phyloP scores from a whole-genome alignment of 2,113 vertebrate genomes.

The Xiphophorus couchianus region DNA sequence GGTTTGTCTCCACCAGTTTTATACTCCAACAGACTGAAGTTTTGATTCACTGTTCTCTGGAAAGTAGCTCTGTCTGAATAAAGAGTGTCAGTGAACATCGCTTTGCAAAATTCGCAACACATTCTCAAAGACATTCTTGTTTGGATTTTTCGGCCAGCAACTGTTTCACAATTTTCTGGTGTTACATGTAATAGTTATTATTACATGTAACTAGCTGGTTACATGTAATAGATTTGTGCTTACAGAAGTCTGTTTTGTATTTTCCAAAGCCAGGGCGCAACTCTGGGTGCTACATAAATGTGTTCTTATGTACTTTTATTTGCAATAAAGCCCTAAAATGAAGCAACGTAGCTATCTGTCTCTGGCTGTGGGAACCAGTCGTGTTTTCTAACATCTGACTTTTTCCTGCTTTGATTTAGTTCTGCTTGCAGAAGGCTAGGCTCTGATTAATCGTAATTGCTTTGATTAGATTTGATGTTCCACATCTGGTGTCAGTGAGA shows the following conservation, averaged over 20 bases:
- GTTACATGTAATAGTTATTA: neutral
- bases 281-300: too few relatives aligned
- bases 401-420: too few relatives aligned
- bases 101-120: neutral
- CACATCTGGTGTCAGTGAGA: conserved; percentile 13
- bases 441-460: neutral
- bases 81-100: neutral
- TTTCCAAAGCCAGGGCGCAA: neutral
- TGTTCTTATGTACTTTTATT: neutral
- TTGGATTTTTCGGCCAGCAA: neutral
- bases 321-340: neutral
- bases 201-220: neutral
- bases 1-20: too few relatives aligned
- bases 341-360: neutral
- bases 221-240: neutral
- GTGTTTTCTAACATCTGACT: too few relatives aligned
- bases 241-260: neutral
- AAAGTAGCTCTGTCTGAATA: neutral
- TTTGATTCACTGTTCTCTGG: neutral
- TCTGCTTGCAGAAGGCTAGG: too few relatives aligned
- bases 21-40: neutral
- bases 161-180: too few relatives aligned
- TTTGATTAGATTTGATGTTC: conserved; percentile 15
- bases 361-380: neutral
- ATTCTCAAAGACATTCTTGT: neutral